Evolutionary conservation across 1,140 invertebrate species (phyloP), one percentile per base, ranked within the genome.

Genomic region (Phenacoccus solenopsis): DNA sequence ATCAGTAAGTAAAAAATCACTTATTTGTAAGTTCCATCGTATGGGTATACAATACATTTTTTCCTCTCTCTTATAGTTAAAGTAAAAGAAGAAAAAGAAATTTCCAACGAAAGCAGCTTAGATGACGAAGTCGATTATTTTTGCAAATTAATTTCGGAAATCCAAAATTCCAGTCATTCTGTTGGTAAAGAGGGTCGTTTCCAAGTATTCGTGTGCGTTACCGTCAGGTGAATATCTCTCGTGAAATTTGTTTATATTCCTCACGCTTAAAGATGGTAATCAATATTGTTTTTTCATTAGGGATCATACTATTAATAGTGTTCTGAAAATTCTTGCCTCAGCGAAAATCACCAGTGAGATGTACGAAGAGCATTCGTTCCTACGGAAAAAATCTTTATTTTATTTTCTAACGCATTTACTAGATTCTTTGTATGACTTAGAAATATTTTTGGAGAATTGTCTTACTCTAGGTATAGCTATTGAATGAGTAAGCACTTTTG

Each of bases 141-240:
- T 67, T 64, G 71, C 28, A 28, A 74, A 13, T 49, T 73, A 12
- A 70, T 72, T 20, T 69, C 70, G 13, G 73, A 73, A 71, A 67
- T 69, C 28, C 57, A 64, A 77, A 85, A 85, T 30, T 88, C 88
- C 0, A 91, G 90, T 68, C 87, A 90, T 71, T 87, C 90, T 13
- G 81, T 98, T 12, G 97, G 97, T 59, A 98, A 98, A 79, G 96
- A 99, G 83, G 96, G 95, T 28, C 96, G 97, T 81, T 98, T 98
- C 78, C 96, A 98, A 78, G 83, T 98, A 7, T 96, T 98, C 76
- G 88, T 98, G 70, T 97, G 95, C 78, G 84, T 98, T 9, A 89
- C 90, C 76, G 84, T 91, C 70, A 86, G 91, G 91, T 93, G 79
- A 78, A 7, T n/a, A n/a, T n/a, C n/a, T n/a, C n/a, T n/a, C n/a